These are phyloP conservation scores for Helarctos malayanus DNA, from an alignment of 2,797 vertebrate species.

Conservation along the genomic window DNA sequence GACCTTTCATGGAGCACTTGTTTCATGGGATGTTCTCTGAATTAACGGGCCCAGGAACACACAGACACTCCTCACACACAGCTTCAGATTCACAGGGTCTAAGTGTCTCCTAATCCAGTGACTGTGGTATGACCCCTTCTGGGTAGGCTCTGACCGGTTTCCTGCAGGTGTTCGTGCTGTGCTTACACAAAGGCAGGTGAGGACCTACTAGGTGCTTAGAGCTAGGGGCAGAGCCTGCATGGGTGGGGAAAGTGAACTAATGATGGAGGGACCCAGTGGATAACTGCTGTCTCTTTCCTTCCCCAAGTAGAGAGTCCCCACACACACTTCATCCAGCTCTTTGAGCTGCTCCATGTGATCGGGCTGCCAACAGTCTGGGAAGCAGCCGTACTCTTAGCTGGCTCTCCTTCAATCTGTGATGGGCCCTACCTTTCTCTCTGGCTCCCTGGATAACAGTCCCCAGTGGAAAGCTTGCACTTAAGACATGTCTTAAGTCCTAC, in stretches of 20 bases:
- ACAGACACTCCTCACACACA: not conserved
- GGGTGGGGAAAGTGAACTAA: not conserved
- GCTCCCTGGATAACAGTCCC: not conserved
- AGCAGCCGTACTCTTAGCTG: not conserved
- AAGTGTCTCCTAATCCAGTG: no score
- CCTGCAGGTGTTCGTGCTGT: not conserved
- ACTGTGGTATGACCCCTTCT: no score
- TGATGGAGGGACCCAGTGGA: not conserved
- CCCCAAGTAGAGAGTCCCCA: not conserved
- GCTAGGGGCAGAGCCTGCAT: not conserved
- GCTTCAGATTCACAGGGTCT: not conserved
- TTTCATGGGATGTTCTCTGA: not conserved
- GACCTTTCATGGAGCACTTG: not conserved
- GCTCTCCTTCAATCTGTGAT: not conserved
- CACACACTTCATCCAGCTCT: not conserved
- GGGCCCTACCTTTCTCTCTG: not conserved
- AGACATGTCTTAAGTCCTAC: not conserved
- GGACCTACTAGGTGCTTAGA: not conserved
- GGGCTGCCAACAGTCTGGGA: not conserved
- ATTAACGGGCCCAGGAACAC: rapidly evolving
- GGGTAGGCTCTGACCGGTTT: not conserved
- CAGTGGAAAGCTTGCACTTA: not conserved
- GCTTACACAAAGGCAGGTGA: not conserved
- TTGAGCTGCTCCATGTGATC: not conserved
- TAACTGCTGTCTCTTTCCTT: not conserved